A percentile compares a stretch with the other conserved stretches of the same genome.
Evolutionary conservation across 1,140 invertebrate genomes (phyloP).

Genomic region (Aphidius ervi): DNA sequence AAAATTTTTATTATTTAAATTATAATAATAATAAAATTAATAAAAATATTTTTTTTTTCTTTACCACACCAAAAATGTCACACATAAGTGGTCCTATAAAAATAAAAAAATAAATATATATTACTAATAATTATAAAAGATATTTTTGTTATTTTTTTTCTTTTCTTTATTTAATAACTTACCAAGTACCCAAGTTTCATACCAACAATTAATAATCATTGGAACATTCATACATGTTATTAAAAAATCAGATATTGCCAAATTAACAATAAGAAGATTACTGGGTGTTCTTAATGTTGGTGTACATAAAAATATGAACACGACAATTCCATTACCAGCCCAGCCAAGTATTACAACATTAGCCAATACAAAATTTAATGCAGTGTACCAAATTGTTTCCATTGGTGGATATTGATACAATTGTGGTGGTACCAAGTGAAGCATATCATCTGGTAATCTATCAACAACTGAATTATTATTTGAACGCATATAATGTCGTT

Average conservation of each 20-base stretch:
- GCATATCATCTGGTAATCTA: conserved; percentile 67
- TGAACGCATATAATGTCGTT: conserved; percentile 31
- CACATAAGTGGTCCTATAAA: conserved; percentile 68
- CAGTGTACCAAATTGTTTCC: conserved; percentile 73
- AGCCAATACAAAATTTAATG: conserved; percentile 72
- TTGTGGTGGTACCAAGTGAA: conserved; percentile 66
- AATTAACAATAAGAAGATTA: conserved; percentile 78
- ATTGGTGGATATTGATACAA: conserved; percentile 75
- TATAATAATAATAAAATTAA: too few species aligned
- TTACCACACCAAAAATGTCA: conserved; percentile 70
- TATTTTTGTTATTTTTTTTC: not conserved
- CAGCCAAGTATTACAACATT: conserved; percentile 60
- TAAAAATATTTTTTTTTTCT: too few species aligned
- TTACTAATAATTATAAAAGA: not conserved
- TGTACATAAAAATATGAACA: conserved; percentile 78
- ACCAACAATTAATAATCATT: conserved; percentile 71
- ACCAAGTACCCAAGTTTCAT: conserved; percentile 82
- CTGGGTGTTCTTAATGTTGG: conserved; percentile 76
- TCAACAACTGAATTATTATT: conserved; percentile 71
- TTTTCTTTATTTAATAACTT: conserved; percentile 21
- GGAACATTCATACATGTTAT: conserved; percentile 60
- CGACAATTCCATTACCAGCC: conserved; percentile 76
- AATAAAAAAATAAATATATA: conserved; percentile 2
- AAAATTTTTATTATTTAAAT: too few species aligned
- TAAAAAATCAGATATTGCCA: conserved; percentile 81